Base-by-base conservation (phyloP, 2,888 invertebrate species). In the Seira ritae region DNA sequence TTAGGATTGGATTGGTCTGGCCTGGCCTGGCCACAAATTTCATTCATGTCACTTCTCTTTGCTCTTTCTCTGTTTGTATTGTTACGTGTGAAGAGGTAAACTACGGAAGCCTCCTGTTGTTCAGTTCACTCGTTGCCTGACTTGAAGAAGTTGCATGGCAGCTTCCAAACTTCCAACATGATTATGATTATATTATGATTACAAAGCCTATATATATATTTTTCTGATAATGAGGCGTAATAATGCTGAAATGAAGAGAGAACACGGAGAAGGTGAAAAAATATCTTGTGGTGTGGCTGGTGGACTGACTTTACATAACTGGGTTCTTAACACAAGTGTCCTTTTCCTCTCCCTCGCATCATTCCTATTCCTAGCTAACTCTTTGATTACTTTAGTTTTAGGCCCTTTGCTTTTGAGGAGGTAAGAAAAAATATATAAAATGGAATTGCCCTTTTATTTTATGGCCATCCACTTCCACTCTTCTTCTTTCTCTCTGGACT, bases 271-370 rank as follows among this genome's bases (percentile, higher is more conserved):
- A n/a, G n/a, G n/a, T n/a, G 31, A 4, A 31, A 55, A 55, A 55
- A 55, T 8, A 12, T 8, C 17, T 55, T 55, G 55, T 55, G 55
- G 15, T 55, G 55, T 55, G 60, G 31, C 31, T 31, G n/a, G n/a
- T 31, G 31, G 31, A 4, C 8, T 31, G 31, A 8, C 31, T 2
- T 31, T n/a, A n/a, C n/a, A n/a, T n/a, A n/a, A n/a, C n/a, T n/a
- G n/a, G n/a, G n/a, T n/a, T n/a, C n/a, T n/a, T n/a, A n/a, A n/a
- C 46, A 72, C 70, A 70, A 78, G 67, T 79, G 79, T 79, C 79
- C 65, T 50, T 20, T 65, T 65, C 19, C 20, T 23, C 66, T 66
- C 66, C 15, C n/a, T 66, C 24, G 19, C 2, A 22, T 8, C 24
- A 6, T 22, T 23, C 17, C 31, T 67, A 22, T 24, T 24, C 10